A percentile compares a stretch with the other conserved stretches of the same genome.
These are phyloP conservation scores for Drosophila nebulosa DNA, from an alignment of 1,140 invertebrate species.

Conservation along the genomic window DNA sequence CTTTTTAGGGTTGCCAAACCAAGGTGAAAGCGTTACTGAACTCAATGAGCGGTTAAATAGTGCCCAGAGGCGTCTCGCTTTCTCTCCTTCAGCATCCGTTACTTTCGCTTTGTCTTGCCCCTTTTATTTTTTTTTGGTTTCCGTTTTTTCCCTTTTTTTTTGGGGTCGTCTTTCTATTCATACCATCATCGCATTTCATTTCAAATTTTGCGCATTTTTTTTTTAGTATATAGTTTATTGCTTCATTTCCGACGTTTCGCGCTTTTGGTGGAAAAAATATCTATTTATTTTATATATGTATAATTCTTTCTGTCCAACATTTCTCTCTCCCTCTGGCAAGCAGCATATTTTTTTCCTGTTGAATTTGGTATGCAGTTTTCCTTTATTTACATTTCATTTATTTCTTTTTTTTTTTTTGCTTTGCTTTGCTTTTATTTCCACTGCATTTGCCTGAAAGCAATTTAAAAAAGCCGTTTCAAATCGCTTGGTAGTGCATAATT, in stretches of 20 bases:
- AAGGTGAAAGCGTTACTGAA: conserved; percentile 61
- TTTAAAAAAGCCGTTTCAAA: conserved; percentile 40
- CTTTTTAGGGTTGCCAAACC: conserved; percentile 23
- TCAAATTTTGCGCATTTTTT: conserved; percentile 40
- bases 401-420: conserved; percentile 16
- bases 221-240: conserved; percentile 55
- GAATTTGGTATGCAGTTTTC: conserved; percentile 51
- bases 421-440: background rate
- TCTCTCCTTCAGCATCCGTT: conserved; percentile 35
- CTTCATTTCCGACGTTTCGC: conserved; percentile 65
- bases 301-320: conserved; percentile 11
- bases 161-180: conserved; percentile 32
- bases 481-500: conserved; percentile 64
- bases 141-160: background rate
- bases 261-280: conserved; percentile 45
- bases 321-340: conserved; percentile 23
- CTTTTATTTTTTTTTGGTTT: conserved; percentile 22
- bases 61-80: conserved; percentile 8
- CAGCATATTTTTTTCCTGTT: conserved; percentile 57
- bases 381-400: conserved; percentile 54
- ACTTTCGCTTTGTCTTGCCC: conserved; percentile 40
- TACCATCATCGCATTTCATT: conserved; percentile 47
- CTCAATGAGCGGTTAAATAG: conserved; percentile 62
- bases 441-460: conserved; percentile 23
- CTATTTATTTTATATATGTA: conserved; percentile 55